These are phyloP conservation scores for Chelonus formosanus DNA, from an alignment of 2,888 invertebrate genomes.

Conservation along the genomic window DNA sequence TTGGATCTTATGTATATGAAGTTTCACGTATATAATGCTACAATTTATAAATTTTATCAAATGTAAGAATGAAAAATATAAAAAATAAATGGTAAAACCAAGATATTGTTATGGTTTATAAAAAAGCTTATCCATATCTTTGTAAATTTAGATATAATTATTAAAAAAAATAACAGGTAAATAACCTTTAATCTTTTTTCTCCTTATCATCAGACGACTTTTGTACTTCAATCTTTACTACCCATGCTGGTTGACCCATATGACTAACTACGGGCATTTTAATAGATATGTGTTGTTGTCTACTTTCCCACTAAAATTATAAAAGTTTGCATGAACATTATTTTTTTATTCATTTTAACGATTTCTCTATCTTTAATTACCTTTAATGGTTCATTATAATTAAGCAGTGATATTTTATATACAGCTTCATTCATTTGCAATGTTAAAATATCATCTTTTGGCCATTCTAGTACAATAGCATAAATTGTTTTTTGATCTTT, in stretches of 20 bases:
- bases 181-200: no score
- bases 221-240: conserved; percentile 41
- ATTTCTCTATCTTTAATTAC: conserved; percentile 39
- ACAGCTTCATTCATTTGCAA: conserved; percentile 65
- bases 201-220: conserved; percentile 13
- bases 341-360: conserved; percentile 5
- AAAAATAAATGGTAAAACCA: conserved; percentile 23
- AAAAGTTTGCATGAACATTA: neutral
- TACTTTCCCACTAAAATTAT: conserved; percentile 45
- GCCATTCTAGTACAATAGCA: conserved; percentile 78
- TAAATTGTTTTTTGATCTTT: conserved; percentile 67
- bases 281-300: conserved; percentile 38
- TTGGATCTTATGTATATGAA: conserved; percentile 91
- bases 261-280: conserved; percentile 47
- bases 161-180: no score
- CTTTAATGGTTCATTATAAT: conserved; percentile 61
- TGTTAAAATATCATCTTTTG: conserved; percentile 68
- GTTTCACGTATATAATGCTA: conserved; percentile 68
- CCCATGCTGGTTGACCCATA: conserved; percentile 58
- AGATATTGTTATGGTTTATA: neutral
- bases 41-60: no score
- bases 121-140: no score
- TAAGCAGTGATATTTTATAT: conserved; percentile 67
- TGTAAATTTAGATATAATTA: no score
- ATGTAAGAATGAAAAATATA: no score